These are phyloP conservation scores for Pseudolycoriella hygida DNA, from an alignment of 2,888 invertebrate species.

Conservation along the genomic window DNA sequence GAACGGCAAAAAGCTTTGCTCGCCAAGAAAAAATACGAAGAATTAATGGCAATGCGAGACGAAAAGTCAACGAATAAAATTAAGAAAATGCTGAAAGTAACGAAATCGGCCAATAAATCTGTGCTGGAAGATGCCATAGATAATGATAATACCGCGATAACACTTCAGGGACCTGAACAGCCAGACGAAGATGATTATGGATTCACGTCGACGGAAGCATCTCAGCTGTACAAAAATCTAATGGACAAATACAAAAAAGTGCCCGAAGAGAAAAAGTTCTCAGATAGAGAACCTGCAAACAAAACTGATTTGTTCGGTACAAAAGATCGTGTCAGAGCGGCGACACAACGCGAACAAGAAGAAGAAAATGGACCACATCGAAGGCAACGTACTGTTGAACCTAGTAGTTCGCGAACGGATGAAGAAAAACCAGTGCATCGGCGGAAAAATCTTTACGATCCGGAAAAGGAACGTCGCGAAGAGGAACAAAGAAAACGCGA, in stretches of 20 bases:
- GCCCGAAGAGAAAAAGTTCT: constrained; percentile 51
- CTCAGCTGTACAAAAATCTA: constrained; percentile 65
- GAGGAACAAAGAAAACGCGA: constrained; percentile 22
- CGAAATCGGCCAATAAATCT: constrained; percentile 78
- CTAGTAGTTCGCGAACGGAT: background rate
- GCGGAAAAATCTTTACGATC: constrained; percentile 24
- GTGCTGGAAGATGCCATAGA: constrained; percentile 69
- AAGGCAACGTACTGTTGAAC: constrained; percentile 33
- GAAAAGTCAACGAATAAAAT: constrained; percentile 57
- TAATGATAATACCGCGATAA: constrained; percentile 55
- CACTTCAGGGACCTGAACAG: constrained; percentile 54
- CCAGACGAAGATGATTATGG: constrained; percentile 86
- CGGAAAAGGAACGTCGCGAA: constrained; percentile 17
- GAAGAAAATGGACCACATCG: constrained; percentile 53
- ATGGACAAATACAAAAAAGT: constrained; percentile 64
- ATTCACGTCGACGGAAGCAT: constrained; percentile 68
- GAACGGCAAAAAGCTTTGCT: constrained; percentile 45
- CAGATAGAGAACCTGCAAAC: background rate
- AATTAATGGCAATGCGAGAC: constrained; percentile 45
- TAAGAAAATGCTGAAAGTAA: constrained; percentile 64
- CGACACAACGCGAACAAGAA: constrained; percentile 48
- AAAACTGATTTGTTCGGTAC: constrained; percentile 11
- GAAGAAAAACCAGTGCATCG: constrained; percentile 6
- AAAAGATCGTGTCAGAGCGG: constrained; percentile 59
- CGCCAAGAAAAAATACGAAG: constrained; percentile 45